These are phyloP conservation scores for Anastrepha obliqua DNA, from an alignment of 1,140 invertebrate species.

Conservation along the genomic window DNA sequence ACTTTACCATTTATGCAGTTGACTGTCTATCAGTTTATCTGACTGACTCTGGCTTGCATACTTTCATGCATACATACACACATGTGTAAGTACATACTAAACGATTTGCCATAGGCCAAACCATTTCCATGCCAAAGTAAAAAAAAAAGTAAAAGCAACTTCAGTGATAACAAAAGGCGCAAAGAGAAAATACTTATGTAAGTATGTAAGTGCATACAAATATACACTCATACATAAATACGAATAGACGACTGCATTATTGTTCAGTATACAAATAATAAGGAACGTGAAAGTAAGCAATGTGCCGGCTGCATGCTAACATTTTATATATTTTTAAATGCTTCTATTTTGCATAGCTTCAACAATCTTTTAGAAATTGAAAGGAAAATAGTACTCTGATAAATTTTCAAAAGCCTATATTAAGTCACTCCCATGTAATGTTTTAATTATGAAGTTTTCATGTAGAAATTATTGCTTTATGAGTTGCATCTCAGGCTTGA, in stretches of 20 bases:
- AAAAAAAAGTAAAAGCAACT: constrained; percentile 7
- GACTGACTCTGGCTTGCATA: not conserved
- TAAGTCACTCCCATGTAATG: not conserved
- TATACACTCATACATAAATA: not conserved
- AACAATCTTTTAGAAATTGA: not conserved
- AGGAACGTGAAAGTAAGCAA: no score
- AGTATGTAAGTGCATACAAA: not conserved
- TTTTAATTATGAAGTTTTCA: not conserved
- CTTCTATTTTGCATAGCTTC: not conserved
- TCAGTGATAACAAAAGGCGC: constrained; percentile 6
- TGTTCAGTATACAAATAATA: not conserved
- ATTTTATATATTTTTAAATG: not conserved
- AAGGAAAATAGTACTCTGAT: not conserved
- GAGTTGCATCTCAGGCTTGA: not conserved
- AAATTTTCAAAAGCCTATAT: not conserved
- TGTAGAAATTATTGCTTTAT: not conserved
- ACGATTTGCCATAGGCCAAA: not conserved
- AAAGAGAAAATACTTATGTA: constrained; percentile 10
- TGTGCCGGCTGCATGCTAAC: not conserved
- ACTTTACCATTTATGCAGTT: not conserved
- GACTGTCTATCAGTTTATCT: constrained; percentile 1
- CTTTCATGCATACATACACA: not conserved
- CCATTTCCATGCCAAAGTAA: not conserved
- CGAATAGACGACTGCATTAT: not conserved
- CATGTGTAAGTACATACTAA: not conserved